Evolutionary conservation across 2,888 invertebrate species (phyloP).

Genomic region (Homarus gammarus): DNA sequence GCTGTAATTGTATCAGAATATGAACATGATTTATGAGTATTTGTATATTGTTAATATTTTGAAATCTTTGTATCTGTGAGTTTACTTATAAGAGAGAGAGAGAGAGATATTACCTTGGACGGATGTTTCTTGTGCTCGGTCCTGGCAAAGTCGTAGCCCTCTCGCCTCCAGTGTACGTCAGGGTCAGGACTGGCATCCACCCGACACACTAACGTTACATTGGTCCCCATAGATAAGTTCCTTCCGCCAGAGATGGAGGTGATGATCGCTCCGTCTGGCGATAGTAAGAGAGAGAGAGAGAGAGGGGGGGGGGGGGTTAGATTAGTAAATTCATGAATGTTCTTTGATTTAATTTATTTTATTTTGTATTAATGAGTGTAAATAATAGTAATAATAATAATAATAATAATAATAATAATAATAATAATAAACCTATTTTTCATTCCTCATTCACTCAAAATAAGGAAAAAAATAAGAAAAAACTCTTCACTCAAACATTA

Average conservation of each 20-base stretch:
- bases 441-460: too few relatives aligned
- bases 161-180: slow-evolving; percentile 53
- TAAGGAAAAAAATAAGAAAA: too few relatives aligned
- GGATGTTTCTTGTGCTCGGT: slow-evolving; percentile 43
- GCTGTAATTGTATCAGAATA: too few relatives aligned
- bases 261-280: slow-evolving; percentile 78
- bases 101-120: slow-evolving; percentile 37
- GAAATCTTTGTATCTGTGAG: too few relatives aligned
- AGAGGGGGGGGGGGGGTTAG: neutral
- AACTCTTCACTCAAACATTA: too few relatives aligned
- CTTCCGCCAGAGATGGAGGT: slow-evolving; percentile 77
- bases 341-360: too few relatives aligned
- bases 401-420: too few relatives aligned
- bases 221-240: slow-evolving; percentile 77
- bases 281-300: neutral
- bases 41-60: too few relatives aligned
- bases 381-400: too few relatives aligned
- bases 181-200: slow-evolving; percentile 77
- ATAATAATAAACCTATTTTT: too few relatives aligned
- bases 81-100: slow-evolving; percentile 26
- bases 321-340: neutral
- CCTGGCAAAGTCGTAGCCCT: slow-evolving; percentile 48
- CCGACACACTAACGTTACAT: slow-evolving; percentile 78
- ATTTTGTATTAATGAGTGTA: too few relatives aligned
- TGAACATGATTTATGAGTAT: too few relatives aligned